Percentiles rank a stretch among this genome's conserved stretches.
phyloP scores from a whole-genome alignment of 2,888 invertebrate genomes.

The Dryomyza anilis region DNA sequence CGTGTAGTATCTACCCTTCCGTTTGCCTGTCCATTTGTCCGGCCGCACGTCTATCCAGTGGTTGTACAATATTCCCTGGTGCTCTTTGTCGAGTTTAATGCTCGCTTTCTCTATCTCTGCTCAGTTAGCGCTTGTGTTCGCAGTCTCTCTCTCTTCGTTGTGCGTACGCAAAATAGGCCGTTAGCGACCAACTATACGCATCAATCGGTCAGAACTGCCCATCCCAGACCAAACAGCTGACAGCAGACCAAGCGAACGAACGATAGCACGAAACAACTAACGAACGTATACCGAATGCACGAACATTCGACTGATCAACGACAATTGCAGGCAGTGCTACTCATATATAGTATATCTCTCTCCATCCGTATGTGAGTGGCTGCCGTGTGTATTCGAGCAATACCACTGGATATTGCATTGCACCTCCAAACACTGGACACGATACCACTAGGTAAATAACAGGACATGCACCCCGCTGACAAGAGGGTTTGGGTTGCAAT shows the following conservation, averaged over 20 bases:
- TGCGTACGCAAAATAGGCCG: neutral
- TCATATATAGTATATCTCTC: too few species aligned
- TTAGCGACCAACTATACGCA: neutral
- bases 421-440: neutral
- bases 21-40: too few species aligned
- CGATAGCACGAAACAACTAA: too few species aligned
- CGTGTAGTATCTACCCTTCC: neutral
- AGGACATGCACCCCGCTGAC: too few species aligned
- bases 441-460: neutral
- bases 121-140: neutral
- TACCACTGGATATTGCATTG: conserved; percentile 5
- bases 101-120: neutral
- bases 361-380: neutral
- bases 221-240: neutral
- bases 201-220: neutral
- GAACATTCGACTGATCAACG: conserved; percentile 7
- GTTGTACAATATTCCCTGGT: neutral
- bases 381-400: neutral
- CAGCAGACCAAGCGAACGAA: conserved; percentile 1
- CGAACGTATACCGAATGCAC: neutral
- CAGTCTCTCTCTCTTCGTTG: neutral
- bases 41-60: neutral
- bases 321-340: conserved; percentile 5
- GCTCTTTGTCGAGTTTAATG: neutral
- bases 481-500: too few species aligned